Base-by-base conservation (phyloP, 2,113 vertebrate species). In the Chamaetylas fuelleborni region DNA sequence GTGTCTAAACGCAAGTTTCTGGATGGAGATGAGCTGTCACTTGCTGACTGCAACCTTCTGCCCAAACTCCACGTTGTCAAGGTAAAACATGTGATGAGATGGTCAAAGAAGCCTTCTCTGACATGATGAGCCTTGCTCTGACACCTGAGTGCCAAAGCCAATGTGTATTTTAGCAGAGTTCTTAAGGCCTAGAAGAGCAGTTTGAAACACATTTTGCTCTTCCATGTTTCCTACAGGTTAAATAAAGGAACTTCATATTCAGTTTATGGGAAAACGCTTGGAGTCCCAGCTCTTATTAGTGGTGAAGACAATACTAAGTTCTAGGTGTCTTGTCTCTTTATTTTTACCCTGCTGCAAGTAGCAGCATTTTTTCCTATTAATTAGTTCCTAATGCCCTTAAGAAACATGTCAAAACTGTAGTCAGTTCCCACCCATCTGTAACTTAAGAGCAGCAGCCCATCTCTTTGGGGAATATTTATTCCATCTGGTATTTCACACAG, bases 51-150 rank as follows among this genome's bases (percentile, higher is more conserved):
- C 97, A 99, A 99, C 95, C 99, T 99, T 86, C 97, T 99, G 95
- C 99, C 99, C 74, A 99, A 99, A 95, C 99, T 99, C 66, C 99
- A 99, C 11, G 99, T 99, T 95, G 98, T 99, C 92, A 99, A 99
- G 99, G 99, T 99, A 95, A 97, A 94, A 90, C 20, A 28, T 42
- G 4, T 47, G 11, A 34, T 23, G 22, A 5, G 3, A 26, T 69
- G 33, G 9, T 65, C 7, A 42, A 26, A 54, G 65, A 67, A 66
- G 13, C 12, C 19, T 72, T 47, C 34, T 36, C 12, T 86, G 69
- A 48, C 19, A 45, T 28, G 33, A 45, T 34, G 19, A 70, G 23
- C 17, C 28, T 38, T 61, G n/a, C 29, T 85, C 53, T 7, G 12
- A 40, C 18, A 79, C 36, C n/a, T 2, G 1, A 53, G 24, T 11